Conservation (phyloP, 1,140 invertebrate species). For the Drosophila leontia region DNA sequence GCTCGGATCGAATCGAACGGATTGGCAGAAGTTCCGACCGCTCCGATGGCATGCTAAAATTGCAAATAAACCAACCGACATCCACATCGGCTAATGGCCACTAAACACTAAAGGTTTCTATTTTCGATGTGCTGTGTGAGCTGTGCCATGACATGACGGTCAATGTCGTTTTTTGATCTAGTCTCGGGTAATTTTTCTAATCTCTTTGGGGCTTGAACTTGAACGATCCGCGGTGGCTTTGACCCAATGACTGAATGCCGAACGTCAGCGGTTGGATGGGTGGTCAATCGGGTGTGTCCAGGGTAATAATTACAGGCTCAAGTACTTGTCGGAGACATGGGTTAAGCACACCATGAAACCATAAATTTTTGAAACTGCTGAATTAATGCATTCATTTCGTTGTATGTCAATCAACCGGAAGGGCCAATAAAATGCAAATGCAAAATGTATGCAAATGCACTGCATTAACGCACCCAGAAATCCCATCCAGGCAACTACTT, state of each 20-base stretch:
- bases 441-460: constrained; percentile 20
- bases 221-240: constrained; percentile 41
- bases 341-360: constrained; percentile 1
- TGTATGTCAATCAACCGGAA: constrained; percentile 23
- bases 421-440: not conserved
- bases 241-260: constrained; percentile 65
- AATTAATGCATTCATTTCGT: constrained; percentile 5
- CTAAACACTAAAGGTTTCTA: constrained; percentile 67
- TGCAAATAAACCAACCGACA: constrained; percentile 67
- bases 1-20: constrained; percentile 10
- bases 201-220: constrained; percentile 67
- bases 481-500: constrained; percentile 6
- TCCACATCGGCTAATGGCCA: constrained; percentile 48
- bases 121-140: constrained; percentile 55
- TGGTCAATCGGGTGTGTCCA: constrained; percentile 28
- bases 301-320: constrained; percentile 23
- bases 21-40: constrained; percentile 54
- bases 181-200: constrained; percentile 70
- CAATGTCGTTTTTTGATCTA: constrained; percentile 84
- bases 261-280: constrained; percentile 19
- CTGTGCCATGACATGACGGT: constrained; percentile 68
- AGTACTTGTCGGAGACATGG: constrained; percentile 10
- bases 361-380: not conserved
- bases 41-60: constrained; percentile 43
- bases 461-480: constrained; percentile 5